Base-by-base conservation (phyloP, 2,888 invertebrate species). In the Alcis repandata region DNA sequence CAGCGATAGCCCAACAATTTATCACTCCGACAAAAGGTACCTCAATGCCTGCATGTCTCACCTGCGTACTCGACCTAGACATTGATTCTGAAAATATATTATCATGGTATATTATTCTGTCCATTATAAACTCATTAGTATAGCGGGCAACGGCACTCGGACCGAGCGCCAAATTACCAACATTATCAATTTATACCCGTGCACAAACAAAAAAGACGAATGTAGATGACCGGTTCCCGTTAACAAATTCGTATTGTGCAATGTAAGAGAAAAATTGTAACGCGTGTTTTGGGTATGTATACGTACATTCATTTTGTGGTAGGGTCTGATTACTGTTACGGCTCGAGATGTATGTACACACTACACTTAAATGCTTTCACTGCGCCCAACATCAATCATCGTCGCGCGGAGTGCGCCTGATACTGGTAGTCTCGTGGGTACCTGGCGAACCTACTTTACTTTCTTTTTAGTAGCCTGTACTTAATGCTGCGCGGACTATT, bases 121-220 rank as follows among this genome's bases (percentile, higher is more conserved):
- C 89, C 92, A 93, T 93, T 93, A 93, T 92, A 93, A 92, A 90
- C 86, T 91, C 92, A 92, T 93, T 92, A 92, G 92, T 88, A 87
- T 89, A 88, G 87, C 91, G 90, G 85, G 86, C 91, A 91, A 93
- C 92, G 92, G 92, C 90, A 91, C 90, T 91, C 86, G 86, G 78
- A 76, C 79, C 85, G 87, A 87, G 82, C 91, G 89, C 91, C 90
- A 92, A 93, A 93, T 93, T 92, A 93, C 92, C 91, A 87, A 87
- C 91, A 93, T 92, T 92, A 93, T 92, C 92, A 93, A 92, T 91
- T 92, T 92, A 91, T 90, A 87, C 88, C 83, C 85, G 88, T 88
- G 86, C 90, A 92, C 89, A 92, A 91, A 92, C 89, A 92, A 93
- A 93, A 92, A 92, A 92, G 85, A 85, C 82, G 87, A 90, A 88